Conservation (phyloP, 2,113 vertebrate genomes). For the Halcyon malimbica region DNA sequence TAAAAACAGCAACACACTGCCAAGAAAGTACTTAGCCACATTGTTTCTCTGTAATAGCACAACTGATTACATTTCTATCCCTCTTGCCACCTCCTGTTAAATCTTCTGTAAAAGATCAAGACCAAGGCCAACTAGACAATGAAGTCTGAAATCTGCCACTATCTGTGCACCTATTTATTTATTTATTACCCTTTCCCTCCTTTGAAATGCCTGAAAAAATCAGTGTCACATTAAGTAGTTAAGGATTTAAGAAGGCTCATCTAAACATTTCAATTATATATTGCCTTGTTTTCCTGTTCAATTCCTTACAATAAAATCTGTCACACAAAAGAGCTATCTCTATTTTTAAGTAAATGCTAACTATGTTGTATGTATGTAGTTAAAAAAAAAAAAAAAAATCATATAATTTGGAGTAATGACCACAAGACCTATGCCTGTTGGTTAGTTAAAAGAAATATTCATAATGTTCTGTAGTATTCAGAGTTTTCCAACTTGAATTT, state of each 20-base stretch:
- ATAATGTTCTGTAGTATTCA: not conserved
- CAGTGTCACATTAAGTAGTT: not conserved
- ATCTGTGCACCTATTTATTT: not conserved
- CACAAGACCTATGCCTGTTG: not conserved
- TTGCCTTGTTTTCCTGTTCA: not conserved
- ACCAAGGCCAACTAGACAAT: constrained; percentile 1
- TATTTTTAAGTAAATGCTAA: not conserved
- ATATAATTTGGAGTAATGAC: not conserved
- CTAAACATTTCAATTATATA: not conserved
- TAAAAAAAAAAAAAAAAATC: not conserved
- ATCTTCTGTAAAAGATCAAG: constrained; percentile 13
- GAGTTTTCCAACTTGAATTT: not conserved
- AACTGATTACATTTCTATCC: constrained; percentile 51
- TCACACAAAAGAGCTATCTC: not conserved
- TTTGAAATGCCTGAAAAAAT: not conserved
- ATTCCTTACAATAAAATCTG: not conserved
- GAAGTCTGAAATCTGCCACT: not conserved
- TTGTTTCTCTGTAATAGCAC: constrained; percentile 53
- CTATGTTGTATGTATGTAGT: accelerated
- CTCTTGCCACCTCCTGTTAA: constrained; percentile 59
- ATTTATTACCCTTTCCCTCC: not conserved
- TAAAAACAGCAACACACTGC: constrained; percentile 40
- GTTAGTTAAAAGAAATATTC: not conserved
- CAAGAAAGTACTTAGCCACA: constrained; percentile 53
- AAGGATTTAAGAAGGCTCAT: not conserved